These are phyloP conservation scores for Tachyglossus aculeatus DNA, from an alignment of 2,797 vertebrate genomes.

Conservation along the genomic window DNA sequence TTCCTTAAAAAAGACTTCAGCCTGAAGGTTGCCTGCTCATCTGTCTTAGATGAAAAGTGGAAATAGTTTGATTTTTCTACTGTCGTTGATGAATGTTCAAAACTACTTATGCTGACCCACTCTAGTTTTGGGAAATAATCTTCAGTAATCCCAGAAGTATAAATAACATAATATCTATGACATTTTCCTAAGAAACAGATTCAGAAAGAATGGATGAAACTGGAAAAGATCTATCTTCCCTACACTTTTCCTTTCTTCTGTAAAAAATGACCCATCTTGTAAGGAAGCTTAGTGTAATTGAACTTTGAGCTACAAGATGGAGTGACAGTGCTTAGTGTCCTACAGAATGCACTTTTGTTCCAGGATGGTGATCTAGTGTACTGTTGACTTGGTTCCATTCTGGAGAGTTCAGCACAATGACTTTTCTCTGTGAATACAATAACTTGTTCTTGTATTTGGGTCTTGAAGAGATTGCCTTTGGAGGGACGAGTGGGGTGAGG, in stretches of 20 bases:
- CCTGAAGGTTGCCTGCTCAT: too few species aligned
- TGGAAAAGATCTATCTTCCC: slow-evolving; percentile 8
- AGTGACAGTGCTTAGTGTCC: slow-evolving; percentile 11
- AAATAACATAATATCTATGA: too few species aligned
- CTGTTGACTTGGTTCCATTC: slow-evolving; percentile 20
- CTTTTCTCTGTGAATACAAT: slow-evolving; percentile 24
- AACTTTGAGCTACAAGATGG: slow-evolving; percentile 36
- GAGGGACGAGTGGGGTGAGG: not conserved
- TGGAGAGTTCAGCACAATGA: not conserved
- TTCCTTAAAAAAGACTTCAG: too few species aligned
- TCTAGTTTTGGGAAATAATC: too few species aligned
- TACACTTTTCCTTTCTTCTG: not conserved
- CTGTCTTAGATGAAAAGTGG: slow-evolving; percentile 13
- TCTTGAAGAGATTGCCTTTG: not conserved
- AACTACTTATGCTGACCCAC: slow-evolving; percentile 13
- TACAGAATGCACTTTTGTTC: slow-evolving; percentile 14
- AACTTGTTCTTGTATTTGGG: slow-evolving; percentile 15
- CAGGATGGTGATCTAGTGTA: not conserved
- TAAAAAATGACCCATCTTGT: slow-evolving; percentile 3
- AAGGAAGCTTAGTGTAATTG: slow-evolving; percentile 7
- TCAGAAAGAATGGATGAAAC: not conserved
- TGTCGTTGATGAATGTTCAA: not conserved
- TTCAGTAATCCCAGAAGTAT: too few species aligned
- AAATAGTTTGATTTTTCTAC: slow-evolving; percentile 16
- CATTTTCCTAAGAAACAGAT: too few species aligned